Evolutionary conservation across 2,113 vertebrate genomes (phyloP), one percentile per base, ranked within the genome.

Genomic region (Oreochromis niloticus): DNA sequence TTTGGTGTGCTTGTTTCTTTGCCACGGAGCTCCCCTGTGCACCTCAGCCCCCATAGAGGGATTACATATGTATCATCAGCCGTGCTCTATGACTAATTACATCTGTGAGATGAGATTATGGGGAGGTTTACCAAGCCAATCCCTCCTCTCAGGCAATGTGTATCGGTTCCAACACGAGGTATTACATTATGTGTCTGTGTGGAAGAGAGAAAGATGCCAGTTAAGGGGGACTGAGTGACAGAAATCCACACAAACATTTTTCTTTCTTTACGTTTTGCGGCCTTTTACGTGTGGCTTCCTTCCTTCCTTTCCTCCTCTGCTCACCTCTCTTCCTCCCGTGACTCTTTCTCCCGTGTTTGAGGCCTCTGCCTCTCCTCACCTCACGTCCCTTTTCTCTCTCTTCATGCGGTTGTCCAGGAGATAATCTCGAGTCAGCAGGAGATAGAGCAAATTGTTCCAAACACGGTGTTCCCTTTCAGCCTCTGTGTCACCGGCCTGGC

Each of bases 41-140:
- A 94, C 93, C 92, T 90, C 92, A 84, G 90, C 94, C 94, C 92
- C 94, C 94, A 92, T 83, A 93, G 93, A 95, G 89, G 95, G 96
- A 96, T 96, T 96, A 96, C 95, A 96, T 92, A 95, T 95, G 96
- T 95, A 94, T 96, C 94, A 95, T 96, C 94, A 95, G 91, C 94
- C 93, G 87, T 95, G 92, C 96, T 94, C 93, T 96, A 95, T 95
- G 95, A 96, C 96, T 96, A 96, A 96, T 96, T 96, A 96, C 95
- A 96, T 95, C 95, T 96, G 95, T 95, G 95, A 96, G 96, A 96
- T 95, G 95, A 95, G 96, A 96, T 96, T 96, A 96, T 93, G 78
- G 87, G 92, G 94, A 93, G 95, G 93, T 95, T 96, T 95, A 95
- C 94, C 93, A 92, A 94, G 92, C 87, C 93, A 80, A 95, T 93